Base-by-base conservation (phyloP, 2,888 invertebrate genomes). In the Tenthredo distinguenda region DNA sequence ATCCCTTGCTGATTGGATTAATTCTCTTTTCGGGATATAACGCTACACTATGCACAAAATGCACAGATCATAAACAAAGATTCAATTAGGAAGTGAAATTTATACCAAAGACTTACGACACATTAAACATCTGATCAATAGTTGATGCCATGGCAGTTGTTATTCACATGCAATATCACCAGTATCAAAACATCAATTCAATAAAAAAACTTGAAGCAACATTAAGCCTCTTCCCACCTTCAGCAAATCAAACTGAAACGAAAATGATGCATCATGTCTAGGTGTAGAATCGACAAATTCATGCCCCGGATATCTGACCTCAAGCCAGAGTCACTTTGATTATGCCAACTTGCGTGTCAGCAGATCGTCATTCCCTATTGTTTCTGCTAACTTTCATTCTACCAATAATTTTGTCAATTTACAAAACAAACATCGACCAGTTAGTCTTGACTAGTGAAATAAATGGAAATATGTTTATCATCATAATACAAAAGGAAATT, bases 91-190 rank as follows among this genome's bases (percentile, higher is more conserved):
- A 15, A 0, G 6, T 21, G 31, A 26, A 77, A 76, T 40, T 76
- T 31, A 77, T 77, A 58, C 31, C 34, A 62, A 40, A 47, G 65
- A 72, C 50, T 58, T 74, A 84, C 62, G 74, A 50, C 43, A 71
- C 47, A 43, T 83, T 50, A 26, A 83, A 79, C 81, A 72, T 43
- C 26, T 43, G 65, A 72, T 77, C 50, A 6, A 71, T 58, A 50
- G 77, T 55, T 18, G 50, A 77, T 21, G 18, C 31, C 77, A 77
- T 77, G 21, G 50, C 9, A 74, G 72, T 74, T n/a, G 6, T 7
- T 43, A 74, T 43, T 77, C 50, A 18, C 77, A 77, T 55, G 50
- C 50, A 34, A 31, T 77, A 77, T 55, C 43, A 74, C 74, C 7
- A 50, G 50, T 34, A 34, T 55, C 21, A 74, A 43, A 43, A 74